Conservation (phyloP, 2,888 invertebrate species). For the Frankliniella fusca region DNA sequence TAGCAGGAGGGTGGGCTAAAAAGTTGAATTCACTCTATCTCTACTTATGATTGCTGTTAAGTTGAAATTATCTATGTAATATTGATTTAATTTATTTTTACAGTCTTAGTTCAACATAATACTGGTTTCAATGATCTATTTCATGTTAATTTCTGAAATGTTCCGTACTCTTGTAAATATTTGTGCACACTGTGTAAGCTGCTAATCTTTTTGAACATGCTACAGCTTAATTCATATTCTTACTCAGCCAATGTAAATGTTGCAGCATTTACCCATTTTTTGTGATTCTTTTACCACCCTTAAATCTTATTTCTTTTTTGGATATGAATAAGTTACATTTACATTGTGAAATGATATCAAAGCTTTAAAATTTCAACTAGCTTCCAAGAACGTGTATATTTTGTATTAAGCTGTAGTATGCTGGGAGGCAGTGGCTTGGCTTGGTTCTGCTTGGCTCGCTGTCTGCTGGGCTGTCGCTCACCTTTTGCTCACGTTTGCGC, state of each 20-base stretch:
- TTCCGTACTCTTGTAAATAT: constrained; percentile 17
- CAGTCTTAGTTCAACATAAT: too few relatives aligned
- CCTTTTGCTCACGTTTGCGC: constrained; percentile 22
- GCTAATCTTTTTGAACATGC: constrained; percentile 8
- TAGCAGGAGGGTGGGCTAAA: too few relatives aligned
- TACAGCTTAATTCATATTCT: neutral
- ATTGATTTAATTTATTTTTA: too few relatives aligned
- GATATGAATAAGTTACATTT: neutral
- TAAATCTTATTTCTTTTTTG: neutral
- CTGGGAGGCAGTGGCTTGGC: constrained; percentile 18
- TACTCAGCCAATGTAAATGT: neutral
- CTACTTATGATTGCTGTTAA: too few relatives aligned
- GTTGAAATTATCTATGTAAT: too few relatives aligned
- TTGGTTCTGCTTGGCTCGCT: constrained; percentile 24
- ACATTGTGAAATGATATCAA: neutral
- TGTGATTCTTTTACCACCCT: neutral
- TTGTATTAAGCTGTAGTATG: constrained; percentile 8
- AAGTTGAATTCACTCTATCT: too few relatives aligned
- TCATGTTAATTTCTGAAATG: too few relatives aligned
- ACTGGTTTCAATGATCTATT: too few relatives aligned
- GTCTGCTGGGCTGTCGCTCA: constrained; percentile 21
- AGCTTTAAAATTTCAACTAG: neutral
- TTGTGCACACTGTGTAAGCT: constrained; percentile 12
- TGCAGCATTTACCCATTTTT: neutral
- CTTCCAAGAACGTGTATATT: neutral